Conservation (phyloP, 2,113 vertebrate species). For the Shinisaurus crocodilurus region DNA sequence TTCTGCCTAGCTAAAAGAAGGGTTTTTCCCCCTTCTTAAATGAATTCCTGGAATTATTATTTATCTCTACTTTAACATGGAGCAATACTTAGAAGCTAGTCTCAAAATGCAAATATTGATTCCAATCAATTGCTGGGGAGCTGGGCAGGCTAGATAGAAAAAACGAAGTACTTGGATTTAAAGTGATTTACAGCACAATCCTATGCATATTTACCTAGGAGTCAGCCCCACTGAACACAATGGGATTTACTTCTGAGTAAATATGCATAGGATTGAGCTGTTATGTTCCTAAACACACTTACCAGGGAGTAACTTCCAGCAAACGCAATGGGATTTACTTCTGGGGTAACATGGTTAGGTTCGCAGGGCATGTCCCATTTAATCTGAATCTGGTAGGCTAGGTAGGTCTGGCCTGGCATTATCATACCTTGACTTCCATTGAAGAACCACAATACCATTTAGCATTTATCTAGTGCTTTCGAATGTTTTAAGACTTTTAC, state of each 20-base stretch:
- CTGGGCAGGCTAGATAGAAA: neutral
- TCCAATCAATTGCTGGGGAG: conserved; percentile 62
- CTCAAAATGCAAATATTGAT: conserved; percentile 66
- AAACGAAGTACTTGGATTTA: neutral
- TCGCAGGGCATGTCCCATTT: neutral
- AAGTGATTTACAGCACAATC: neutral
- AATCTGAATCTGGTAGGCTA: neutral
- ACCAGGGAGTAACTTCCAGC: neutral
- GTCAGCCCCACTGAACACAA: neutral
- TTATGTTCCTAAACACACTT: neutral
- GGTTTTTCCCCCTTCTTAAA: neutral
- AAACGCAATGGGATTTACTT: neutral
- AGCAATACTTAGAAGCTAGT: conserved; percentile 19
- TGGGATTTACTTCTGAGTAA: neutral
- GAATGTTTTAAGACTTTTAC: neutral
- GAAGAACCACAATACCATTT: neutral
- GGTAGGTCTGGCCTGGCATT: neutral
- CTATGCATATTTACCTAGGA: neutral
- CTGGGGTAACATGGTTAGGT: too few species aligned
- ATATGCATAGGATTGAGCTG: too few species aligned
- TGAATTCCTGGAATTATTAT: conserved; percentile 18
- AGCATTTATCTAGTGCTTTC: neutral
- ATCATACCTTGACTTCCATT: neutral
- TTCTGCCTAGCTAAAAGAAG: neutral
- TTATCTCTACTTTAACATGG: conserved; percentile 5